Conservation (phyloP, 1,140 invertebrate species). For the Platorchestia sp. region DNA sequence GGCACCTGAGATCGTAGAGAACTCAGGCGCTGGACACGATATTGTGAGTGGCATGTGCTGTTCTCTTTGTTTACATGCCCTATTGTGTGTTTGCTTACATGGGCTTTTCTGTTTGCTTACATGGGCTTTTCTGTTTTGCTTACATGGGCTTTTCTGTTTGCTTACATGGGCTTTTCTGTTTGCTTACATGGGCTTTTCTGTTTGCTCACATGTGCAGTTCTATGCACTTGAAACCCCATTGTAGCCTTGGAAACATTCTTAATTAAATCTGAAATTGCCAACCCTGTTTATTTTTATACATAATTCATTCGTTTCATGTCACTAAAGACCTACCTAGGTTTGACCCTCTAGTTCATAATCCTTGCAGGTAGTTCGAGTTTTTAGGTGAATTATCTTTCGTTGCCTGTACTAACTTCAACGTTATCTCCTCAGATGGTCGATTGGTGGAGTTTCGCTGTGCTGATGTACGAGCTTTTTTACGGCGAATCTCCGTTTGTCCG, state of each 20-base stretch:
- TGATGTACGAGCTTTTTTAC: constrained; percentile 96
- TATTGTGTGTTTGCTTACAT: not conserved
- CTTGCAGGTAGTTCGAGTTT: not conserved
- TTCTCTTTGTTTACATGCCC: not conserved
- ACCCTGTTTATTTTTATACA: not conserved
- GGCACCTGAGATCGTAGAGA: constrained; percentile 92
- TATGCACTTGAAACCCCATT: not conserved
- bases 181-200: not conserved
- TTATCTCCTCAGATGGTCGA: constrained; percentile 84
- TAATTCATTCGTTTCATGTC: not conserved
- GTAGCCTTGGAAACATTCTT: not conserved
- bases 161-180: constrained; percentile 62
- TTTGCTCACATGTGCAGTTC: not conserved
- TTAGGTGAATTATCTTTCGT: constrained; percentile 55
- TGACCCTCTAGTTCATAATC: not conserved
- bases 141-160: not conserved
- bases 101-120: not conserved
- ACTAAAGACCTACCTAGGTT: not conserved
- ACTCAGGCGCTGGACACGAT: constrained; percentile 87
- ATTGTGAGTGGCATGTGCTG: constrained; percentile 79
- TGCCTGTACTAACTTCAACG: constrained; percentile 16
- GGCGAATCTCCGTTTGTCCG: constrained; percentile 98
- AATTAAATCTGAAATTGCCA: not conserved
- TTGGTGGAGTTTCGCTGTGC: constrained; percentile 98
- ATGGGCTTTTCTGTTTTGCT: not conserved